Evolutionary conservation across 2,888 invertebrate genomes (phyloP).

Genomic region (Rhodophaea formosa): DNA sequence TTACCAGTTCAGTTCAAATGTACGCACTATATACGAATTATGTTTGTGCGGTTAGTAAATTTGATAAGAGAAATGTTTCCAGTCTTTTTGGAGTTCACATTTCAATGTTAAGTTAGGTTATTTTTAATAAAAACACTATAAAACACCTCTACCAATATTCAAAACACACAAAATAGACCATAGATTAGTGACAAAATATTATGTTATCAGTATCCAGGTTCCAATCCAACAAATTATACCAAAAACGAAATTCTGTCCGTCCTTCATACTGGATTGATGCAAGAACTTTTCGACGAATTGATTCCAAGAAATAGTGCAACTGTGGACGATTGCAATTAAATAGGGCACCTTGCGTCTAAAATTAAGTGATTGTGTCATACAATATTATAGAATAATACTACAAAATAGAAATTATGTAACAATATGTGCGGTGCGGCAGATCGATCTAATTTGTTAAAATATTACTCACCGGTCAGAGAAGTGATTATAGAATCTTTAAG

Average conservation of each 20-base stretch:
- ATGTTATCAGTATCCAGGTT: slow-evolving; percentile 2
- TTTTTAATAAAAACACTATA: neutral
- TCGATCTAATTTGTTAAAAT: slow-evolving; percentile 5
- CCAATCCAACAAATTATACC: slow-evolving; percentile 39
- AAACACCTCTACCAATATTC: neutral
- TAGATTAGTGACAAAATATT: neutral
- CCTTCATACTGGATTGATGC: slow-evolving; percentile 33
- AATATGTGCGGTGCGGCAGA: slow-evolving; percentile 27
- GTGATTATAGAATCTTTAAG: slow-evolving; percentile 64
- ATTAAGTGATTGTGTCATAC: slow-evolving; percentile 70
- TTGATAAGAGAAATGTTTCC: neutral
- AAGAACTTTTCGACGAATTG: slow-evolving; percentile 19
- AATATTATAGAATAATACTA: slow-evolving; percentile 49
- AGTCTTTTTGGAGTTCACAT: neutral
- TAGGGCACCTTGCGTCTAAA: slow-evolving; percentile 65
- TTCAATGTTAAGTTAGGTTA: slow-evolving; percentile 1
- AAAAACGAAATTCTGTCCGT: slow-evolving; percentile 45
- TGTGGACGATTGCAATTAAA: slow-evolving; percentile 43
- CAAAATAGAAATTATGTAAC: slow-evolving; percentile 73
- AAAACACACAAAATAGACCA: neutral
- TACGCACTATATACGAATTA: too few species aligned
- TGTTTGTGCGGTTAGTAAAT: neutral
- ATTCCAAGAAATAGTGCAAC: slow-evolving; percentile 41
- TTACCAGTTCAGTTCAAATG: too few species aligned
- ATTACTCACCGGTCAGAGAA: slow-evolving; percentile 59